Evolutionary conservation across 2,113 vertebrate species (phyloP), one percentile per base, ranked within the genome.

Genomic region (Otolemur garnettii): DNA sequence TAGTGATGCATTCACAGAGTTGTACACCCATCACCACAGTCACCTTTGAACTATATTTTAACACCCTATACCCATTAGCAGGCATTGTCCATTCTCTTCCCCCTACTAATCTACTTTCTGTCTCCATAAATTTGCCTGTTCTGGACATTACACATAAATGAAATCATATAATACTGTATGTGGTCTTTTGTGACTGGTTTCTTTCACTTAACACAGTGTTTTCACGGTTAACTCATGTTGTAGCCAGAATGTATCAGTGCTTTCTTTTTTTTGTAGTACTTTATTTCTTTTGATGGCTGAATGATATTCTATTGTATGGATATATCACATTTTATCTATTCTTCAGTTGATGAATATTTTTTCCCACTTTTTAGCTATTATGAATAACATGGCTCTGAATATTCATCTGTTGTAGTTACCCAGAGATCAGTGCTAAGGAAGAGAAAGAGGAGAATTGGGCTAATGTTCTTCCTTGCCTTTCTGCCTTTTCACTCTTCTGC

Each of bases 181-280:
- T 90, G 85, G 38, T 57, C 18, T 92, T 84, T 60, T 84, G 66
- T 80, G 64, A 79, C 60, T 53, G 19, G 35, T 55, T 72, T 86
- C 82, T 89, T 69, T 96, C 18, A 42, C n/a, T 92, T 59, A 88
- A 57, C 35, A 7, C 77, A n/a, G 28, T 72, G n/a, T 80, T 85
- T 88, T 95, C 42, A 50, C 22, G 24, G 22, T 77, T 87, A 38
- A 42, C 91, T 53, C 8, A 9, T 93, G 72, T 95, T 9, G 10
- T 74, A 62, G 33, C n/a, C 9, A 50, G 8, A 50, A 24, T 33
- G 38, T 74, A 53, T 84, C 24, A 57, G 45, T 59, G 82, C 19
- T 87, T 45, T 6, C 24, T 94, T 84, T 50, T 33, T 94, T 88
- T 92, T 50, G 62, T 38, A 38, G 38, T 38, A 87, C 19, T 87